Base-by-base conservation (phyloP, 2,113 vertebrate species). In the Nansenia antarctica region DNA sequence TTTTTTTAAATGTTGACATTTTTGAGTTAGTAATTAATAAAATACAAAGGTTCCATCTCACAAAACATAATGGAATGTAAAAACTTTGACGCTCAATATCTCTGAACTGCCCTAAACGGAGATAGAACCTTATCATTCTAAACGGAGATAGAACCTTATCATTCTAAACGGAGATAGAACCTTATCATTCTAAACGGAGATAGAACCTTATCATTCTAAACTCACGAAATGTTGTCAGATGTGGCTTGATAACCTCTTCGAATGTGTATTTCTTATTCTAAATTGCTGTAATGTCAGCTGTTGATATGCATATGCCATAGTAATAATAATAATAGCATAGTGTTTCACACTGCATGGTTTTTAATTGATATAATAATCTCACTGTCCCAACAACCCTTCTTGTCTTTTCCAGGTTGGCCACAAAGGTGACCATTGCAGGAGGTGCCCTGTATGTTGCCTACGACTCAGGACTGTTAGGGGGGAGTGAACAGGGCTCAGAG, bases 381-480 rank as follows among this genome's bases (percentile, higher is more conserved):
- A 67, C 37, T 34, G 9, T 5, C 6, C 39, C n/a, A n/a, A n/a
- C n/a, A n/a, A n/a, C 5, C 31, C 5, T 26, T 60, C 3, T 47
- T 37, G 34, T 45, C 0, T n/a, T 59, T 77, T 31, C 0, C 86
- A 99, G 97, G 81, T 87, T 98, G 37, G 83, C 94, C 69, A 83
- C 94, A 71, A 99, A 98, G 85, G 90, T 93, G 71, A 85, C 92
- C 37, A 84, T 99, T 70, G 95, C 95, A 3, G 97, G 97, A 78
- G 94, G 93, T 18, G 93, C 96, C 0, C 73, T 98, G 0, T 98
- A 95, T 0, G 80, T 96, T 8, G 94, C 89, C 0, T 95, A 91
- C 1, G 94, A 96, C 70, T 95, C 94, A 12, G 94, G 95, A 1
- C 86, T 98, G 61, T 84, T 98, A 79, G 93, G 95, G 1, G 89